Evolutionary conservation across 1,140 invertebrate species (phyloP).

Genomic region (Drosophila navojoa): DNA sequence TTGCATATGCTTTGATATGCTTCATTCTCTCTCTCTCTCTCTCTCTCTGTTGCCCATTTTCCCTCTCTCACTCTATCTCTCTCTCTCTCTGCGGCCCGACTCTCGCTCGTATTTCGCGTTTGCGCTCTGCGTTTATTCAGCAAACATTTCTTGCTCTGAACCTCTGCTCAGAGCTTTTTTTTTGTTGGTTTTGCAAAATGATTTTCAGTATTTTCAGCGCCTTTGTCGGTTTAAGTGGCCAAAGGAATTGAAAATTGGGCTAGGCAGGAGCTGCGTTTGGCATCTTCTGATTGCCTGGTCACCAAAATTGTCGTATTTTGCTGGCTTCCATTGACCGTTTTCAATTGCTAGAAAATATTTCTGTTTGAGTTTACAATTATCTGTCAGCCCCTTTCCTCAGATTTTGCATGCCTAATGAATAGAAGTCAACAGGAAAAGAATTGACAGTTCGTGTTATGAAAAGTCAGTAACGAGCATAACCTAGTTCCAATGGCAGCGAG

Average conservation of each 20-base stretch:
- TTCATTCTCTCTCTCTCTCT: slow-evolving; percentile 5
- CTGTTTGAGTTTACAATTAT: too few relatives aligned
- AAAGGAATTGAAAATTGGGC: slow-evolving; percentile 48
- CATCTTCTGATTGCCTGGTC: slow-evolving; percentile 65
- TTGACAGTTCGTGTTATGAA: slow-evolving; percentile 34
- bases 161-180: slow-evolving; percentile 19
- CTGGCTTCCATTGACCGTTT: background rate
- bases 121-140: slow-evolving; percentile 70
- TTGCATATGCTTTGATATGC: too few relatives aligned
- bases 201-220: slow-evolving; percentile 68
- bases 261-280: slow-evolving; percentile 54
- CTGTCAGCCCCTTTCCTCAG: background rate
- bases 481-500: background rate
- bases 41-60: too few relatives aligned
- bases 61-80: slow-evolving; percentile 1
- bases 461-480: slow-evolving; percentile 9
- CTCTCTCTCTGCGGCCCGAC: too few relatives aligned
- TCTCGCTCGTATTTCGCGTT: slow-evolving; percentile 32
- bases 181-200: slow-evolving; percentile 38
- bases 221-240: slow-evolving; percentile 71
- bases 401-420: slow-evolving; percentile 9
- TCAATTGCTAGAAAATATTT: background rate
- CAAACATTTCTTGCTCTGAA: slow-evolving; percentile 39
- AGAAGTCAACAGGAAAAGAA: slow-evolving; percentile 13
- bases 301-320: slow-evolving; percentile 49